Base-by-base conservation (phyloP, 2,888 invertebrate genomes). In the Doris montereyensis region DNA sequence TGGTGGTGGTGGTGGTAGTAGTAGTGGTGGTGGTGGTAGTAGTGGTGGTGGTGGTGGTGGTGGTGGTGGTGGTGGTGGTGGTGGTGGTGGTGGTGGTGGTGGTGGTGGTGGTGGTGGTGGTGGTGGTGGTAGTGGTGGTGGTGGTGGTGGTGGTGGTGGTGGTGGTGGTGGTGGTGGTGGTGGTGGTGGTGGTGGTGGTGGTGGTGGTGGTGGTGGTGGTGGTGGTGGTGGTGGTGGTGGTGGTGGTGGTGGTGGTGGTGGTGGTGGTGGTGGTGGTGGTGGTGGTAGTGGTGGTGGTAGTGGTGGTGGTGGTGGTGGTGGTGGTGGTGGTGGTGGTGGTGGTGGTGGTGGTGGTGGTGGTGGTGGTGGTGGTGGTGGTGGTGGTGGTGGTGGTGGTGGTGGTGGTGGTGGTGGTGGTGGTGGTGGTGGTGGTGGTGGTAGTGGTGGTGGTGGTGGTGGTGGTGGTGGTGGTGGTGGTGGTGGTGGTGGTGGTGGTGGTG, bases 61-160 rank as follows among this genome's bases (percentile, higher is more conserved):
- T 67, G 76, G 30, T 76, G 76, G 67, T 67, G 76, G 21, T 67
- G 52, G 10, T 1, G 76, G 34, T 67, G 76, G 34, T 67, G 65
- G 21, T 76, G 65, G 13, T 62, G 21, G 5, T 62, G 52, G 52
- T 52, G 52, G 52, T 52, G 52, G 2, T 1, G 67, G 1, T 21
- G 62, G 21, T 21, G 62, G 21, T 21, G 62, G 21, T 62, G 62
- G 30, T 67, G 76, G 30, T 76, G 76, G 30, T 67, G 76, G 21
- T 52, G 76, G 67, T 67, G 76, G 34, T 32, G 76, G 30, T 62
- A 65, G 21, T 67, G 76, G 67, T 76, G 76, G 67, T 76, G 76
- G 21, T 76, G 76, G 21, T 76, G 76, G 28, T 67, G 76, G 28
- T 67, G 65, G 2, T 76, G 76, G 28, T 65, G 32, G 34, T 62